Conservation (phyloP, 2,113 vertebrate genomes). For the Orycteropus afer region DNA sequence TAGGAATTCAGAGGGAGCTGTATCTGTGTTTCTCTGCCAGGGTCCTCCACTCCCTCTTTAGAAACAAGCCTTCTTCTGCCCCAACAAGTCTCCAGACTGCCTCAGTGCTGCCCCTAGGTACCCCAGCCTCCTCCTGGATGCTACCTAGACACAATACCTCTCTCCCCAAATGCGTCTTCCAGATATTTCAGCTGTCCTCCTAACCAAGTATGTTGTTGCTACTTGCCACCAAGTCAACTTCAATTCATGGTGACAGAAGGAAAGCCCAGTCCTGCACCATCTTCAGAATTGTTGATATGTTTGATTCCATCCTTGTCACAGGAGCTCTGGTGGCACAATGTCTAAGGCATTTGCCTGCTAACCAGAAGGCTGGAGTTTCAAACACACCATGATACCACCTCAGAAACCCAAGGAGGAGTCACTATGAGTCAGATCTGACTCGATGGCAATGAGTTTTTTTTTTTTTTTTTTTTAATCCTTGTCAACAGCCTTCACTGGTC, state of each 20-base stretch:
- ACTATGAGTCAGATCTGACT: no score
- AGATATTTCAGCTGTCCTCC: not conserved
- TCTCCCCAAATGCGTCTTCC: not conserved
- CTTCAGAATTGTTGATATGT: not conserved
- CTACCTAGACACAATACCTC: not conserved
- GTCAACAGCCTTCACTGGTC: no score
- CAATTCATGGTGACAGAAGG: not conserved
- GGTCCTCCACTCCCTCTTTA: not conserved
- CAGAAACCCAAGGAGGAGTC: no score
- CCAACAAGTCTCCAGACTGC: fast-evolving
- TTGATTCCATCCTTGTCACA: not conserved
- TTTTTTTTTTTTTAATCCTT: no score
- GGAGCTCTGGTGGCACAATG: no score
- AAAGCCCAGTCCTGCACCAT: not conserved
- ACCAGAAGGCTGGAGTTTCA: no score
- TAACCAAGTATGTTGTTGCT: not conserved
- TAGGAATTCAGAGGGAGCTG: not conserved
- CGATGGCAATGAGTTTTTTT: no score
- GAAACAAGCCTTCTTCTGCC: not conserved
- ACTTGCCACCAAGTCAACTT: not conserved
- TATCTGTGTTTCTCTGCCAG: not conserved
- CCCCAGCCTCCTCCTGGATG: not conserved
- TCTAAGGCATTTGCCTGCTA: no score
- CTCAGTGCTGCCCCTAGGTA: not conserved
- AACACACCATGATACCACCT: no score